Base-by-base conservation (phyloP, 2,797 vertebrate species). In the Oreochromis mossambicus region DNA sequence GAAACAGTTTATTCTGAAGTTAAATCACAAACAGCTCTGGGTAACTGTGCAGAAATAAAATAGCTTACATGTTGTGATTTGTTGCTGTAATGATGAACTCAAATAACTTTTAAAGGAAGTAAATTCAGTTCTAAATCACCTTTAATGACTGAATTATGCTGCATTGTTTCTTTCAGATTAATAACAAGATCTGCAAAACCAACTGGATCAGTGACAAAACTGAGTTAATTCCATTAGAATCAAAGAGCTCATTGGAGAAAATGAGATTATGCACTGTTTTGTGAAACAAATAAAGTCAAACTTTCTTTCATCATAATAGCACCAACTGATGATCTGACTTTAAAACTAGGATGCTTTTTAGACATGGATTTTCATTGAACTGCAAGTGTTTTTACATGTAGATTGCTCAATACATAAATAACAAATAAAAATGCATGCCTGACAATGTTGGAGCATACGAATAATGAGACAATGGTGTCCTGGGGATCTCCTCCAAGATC, bases 91-190 rank as follows among this genome's bases (percentile, higher is more conserved):
- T 0, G 0, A 66, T 38, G 1, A 24, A 4, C 12, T 14, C 1
- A 19, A 61, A 0, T 32, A 32, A 5, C 3, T 38, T n/a, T 66
- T 38, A 26, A 5, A n/a, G 0, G 7, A 2, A 66, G n/a, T 24
- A 14, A 41, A 66, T 66, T 14, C 0, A 24, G 36, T 24, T 41
- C 12, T 3, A 14, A 41, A 41, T 41, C 36, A 24, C 0, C 36
- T 68, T 68, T 41, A 26, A 26, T 1, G 24, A 26, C 24, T 26
- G 24, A 26, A 26, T 26, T 26, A 26, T 26, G 24, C 24, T 26
- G 24, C 24, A 26, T 1, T 1, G 1, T 26, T 26, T 26, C 24
- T 26, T 36, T 36, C 8, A 36, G 4, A 36, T 36, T 36, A 26
- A 26, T 26, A 4, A 26, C 4, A 26, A 26, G 26, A 26, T 26